Percentiles rank a stretch among this genome's conserved stretches.
These are phyloP conservation scores for Heliconius ismenius DNA, from an alignment of 2,888 invertebrate genomes.

Conservation along the genomic window DNA sequence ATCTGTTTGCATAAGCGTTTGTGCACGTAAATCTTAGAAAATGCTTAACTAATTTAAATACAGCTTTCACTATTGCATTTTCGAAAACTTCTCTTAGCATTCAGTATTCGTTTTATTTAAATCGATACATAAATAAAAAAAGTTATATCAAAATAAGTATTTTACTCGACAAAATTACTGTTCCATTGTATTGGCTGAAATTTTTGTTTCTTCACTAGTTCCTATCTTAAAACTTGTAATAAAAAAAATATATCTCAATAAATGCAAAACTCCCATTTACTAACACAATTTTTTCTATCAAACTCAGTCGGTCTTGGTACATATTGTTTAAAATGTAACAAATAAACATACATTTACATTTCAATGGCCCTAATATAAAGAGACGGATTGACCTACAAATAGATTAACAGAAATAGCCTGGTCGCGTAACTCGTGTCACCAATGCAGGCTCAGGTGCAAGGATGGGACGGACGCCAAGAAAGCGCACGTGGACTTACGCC, in stretches of 20 bases:
- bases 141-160: no score
- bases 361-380: conserved; percentile 17
- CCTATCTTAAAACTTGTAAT: no score
- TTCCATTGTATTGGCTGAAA: neutral
- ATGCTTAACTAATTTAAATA: no score
- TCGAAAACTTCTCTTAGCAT: no score
- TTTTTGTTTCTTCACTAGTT: neutral
- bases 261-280: no score
- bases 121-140: no score
- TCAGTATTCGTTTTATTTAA: no score
- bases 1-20: no score
- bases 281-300: neutral
- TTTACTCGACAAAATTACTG: no score
- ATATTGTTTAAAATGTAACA: neutral
- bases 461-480: conserved; percentile 59
- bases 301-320: neutral
- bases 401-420: conserved; percentile 35
- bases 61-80: no score
- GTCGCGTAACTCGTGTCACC: conserved; percentile 39
- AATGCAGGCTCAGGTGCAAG: conserved; percentile 59
- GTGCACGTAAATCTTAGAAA: no score
- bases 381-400: conserved; percentile 36
- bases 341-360: neutral
- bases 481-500: conserved; percentile 7
- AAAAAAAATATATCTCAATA: no score